Evolutionary conservation across 2,113 vertebrate genomes (phyloP), one percentile per base, ranked within the genome.

Genomic region (Delphinus delphis): DNA sequence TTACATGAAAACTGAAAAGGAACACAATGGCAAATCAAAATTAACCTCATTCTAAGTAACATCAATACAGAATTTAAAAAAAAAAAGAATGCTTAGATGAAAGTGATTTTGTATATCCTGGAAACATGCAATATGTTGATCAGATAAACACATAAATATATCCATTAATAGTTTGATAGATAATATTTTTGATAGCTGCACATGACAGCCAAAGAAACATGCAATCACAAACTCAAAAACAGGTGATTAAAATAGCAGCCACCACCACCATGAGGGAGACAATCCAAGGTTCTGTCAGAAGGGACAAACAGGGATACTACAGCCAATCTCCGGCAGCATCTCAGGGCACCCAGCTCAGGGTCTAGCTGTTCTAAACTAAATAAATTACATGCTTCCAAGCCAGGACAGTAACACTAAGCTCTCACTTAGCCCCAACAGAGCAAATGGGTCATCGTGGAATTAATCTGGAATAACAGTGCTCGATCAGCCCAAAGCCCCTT

Each of bases 221-320:
- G 0, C 60, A 95, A 76, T 47, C 55, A 89, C 50, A 97, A 89
- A 90, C 33, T 97, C 90, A 93, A 77, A 94, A 94, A 90, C n/a
- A 97, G 65, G 41, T 88, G 95, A 96, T 73, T 95, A 97, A 97
- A 98, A 95, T 88, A 94, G 76, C 88, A 81, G 76, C 58, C 53
- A 18, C 26, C 91, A 74, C 67, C 81, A 90, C 23, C 8, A 31
- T 0, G 20, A 97, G 84, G 80, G 76, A 94, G 71, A 93, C 83
- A 77, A 50, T 93, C 96, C 96, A 97, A 97, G 62, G 62, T 84
- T 88, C 88, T 93, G 81, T 94, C 95, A 94, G 36, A 76, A 94
- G n/a, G 76, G 67, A 93, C 90, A 88, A 33, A 80, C 80, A 88
- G 62, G 28, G 58, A 53, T 58, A 83, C 31, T 77, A 93, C 62